Conservation (phyloP, 92 coral and sea anemone genomes). For the Epizoanthus rinbou region DNA sequence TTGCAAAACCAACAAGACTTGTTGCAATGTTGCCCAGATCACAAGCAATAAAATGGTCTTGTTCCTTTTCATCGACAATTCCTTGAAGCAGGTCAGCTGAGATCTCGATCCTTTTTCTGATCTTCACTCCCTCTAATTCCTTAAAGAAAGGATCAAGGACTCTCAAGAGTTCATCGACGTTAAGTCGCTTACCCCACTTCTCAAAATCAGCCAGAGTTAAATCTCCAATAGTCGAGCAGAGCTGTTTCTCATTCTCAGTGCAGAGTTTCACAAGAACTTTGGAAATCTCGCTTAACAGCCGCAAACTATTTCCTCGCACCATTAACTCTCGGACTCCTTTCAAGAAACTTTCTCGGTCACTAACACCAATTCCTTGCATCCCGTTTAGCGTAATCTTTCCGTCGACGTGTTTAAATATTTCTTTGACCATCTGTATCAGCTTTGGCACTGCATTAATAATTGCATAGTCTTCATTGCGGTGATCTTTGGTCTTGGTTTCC, state of each 20-base stretch:
- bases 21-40: conserved; percentile 9
- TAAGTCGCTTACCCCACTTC: conserved; percentile 1
- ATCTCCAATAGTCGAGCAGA: neutral
- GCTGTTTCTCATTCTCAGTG: neutral
- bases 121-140: neutral
- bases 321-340: neutral
- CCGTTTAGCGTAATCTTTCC: neutral
- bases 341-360: neutral
- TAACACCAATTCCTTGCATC: neutral
- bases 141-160: conserved; percentile 1
- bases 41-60: neutral
- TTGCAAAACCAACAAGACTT: neutral
- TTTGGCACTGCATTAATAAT: neutral
- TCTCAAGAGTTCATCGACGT: neutral
- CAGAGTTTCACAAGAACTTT: conserved; percentile 1
- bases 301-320: neutral
- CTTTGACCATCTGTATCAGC: neutral
- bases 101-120: conserved; percentile 13
- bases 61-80: neutral
- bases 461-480: neutral
- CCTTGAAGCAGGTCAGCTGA: neutral
- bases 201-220: neutral
- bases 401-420: neutral
- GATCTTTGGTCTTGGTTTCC: neutral
- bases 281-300: neutral